Evolutionary conservation across 2,797 vertebrate species (phyloP).

Genomic region (Hypotaenidia okinawae): DNA sequence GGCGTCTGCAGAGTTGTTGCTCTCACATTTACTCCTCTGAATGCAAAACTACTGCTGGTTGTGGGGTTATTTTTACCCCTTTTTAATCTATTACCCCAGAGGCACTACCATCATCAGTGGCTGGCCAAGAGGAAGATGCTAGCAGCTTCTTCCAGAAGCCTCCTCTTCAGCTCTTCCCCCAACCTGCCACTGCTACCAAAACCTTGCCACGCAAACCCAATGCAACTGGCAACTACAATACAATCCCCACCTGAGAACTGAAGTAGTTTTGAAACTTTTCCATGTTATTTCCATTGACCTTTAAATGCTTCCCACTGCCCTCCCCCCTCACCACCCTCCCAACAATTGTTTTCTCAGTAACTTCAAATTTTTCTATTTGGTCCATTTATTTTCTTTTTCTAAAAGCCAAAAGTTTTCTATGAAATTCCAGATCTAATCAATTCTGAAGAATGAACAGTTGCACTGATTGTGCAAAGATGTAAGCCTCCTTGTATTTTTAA

Average conservation of each 20-base stretch:
- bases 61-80: too few relatives aligned
- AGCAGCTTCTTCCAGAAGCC: too few relatives aligned
- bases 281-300: background rate
- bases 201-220: too few relatives aligned
- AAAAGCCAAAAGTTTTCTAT: background rate
- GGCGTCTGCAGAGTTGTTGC: too few relatives aligned
- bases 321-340: accelerated
- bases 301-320: accelerated
- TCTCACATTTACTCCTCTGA: too few relatives aligned
- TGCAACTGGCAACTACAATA: background rate
- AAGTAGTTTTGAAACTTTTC: background rate
- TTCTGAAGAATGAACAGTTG: background rate
- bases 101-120: too few relatives aligned
- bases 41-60: too few relatives aligned
- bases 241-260: background rate
- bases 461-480: background rate
- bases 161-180: too few relatives aligned
- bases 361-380: background rate
- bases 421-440: background rate
- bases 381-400: background rate
- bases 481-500: background rate
- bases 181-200: too few relatives aligned
- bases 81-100: too few relatives aligned
- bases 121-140: too few relatives aligned
- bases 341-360: background rate